phyloP scores from a whole-genome alignment of 92 coral and sea anemone species.

The Porites rus region DNA sequence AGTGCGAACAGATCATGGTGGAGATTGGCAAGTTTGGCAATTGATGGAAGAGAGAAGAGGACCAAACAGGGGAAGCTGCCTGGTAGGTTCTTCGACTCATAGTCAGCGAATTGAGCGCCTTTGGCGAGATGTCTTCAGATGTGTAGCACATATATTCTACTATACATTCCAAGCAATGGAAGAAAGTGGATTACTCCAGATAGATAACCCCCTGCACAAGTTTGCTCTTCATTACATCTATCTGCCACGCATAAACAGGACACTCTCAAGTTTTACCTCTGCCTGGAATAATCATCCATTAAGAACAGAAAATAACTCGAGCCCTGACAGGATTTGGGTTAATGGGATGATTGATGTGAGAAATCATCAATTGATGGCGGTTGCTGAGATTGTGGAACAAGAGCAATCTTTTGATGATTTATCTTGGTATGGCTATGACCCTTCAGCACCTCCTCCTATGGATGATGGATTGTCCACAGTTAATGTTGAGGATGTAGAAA shows the following conservation, averaged over 20 bases:
- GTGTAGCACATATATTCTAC: conserved; percentile 58
- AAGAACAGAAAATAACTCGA: conserved; percentile 67
- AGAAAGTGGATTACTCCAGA: conserved; percentile 24
- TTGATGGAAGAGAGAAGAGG: conserved; percentile 68
- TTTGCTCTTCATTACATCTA: conserved; percentile 55
- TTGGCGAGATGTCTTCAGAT: conserved; percentile 70
- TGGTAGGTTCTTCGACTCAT: conserved; percentile 60
- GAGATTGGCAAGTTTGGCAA: conserved; percentile 59
- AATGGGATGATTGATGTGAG: conserved; percentile 59
- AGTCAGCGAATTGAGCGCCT: conserved; percentile 62
- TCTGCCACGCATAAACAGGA: conserved; percentile 54
- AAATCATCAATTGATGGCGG: conserved; percentile 16
- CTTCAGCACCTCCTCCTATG: conserved; percentile 24
- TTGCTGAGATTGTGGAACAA: conserved; percentile 47
- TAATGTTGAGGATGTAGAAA: conserved; percentile 44
- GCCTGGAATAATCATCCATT: conserved; percentile 73
- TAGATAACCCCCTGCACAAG: conserved; percentile 55
- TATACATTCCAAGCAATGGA: conserved; percentile 65
- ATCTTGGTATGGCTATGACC: conserved; percentile 19
- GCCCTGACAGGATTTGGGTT: conserved; percentile 58
- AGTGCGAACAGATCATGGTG: conserved; percentile 66
- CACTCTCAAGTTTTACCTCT: conserved; percentile 45
- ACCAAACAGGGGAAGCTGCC: conserved; percentile 57
- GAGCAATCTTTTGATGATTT: conserved; percentile 10
- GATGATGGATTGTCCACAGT: conserved; percentile 45